Conservation (phyloP, 2,113 vertebrate species). For the Prunella himalayana region DNA sequence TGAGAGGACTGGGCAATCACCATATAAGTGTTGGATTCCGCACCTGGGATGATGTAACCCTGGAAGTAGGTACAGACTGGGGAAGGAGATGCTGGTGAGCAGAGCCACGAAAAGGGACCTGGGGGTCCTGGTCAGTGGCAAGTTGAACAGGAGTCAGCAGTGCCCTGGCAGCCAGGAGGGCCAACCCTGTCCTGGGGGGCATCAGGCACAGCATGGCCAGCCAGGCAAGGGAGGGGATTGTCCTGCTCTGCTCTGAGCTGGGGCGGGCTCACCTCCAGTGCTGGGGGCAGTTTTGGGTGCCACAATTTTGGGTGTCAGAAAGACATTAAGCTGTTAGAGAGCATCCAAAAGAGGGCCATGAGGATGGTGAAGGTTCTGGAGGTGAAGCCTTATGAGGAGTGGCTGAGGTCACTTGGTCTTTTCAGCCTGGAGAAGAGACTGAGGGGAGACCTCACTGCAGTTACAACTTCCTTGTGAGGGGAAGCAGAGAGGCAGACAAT, state of each 20-base stretch:
- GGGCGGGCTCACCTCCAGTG: fast-evolving
- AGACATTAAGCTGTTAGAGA: fast-evolving
- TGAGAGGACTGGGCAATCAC: neutral
- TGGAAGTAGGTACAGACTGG: fast-evolving
- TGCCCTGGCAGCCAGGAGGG: neutral
- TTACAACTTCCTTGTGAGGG: fast-evolving
- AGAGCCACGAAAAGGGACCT: fast-evolving
- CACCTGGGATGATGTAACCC: neutral
- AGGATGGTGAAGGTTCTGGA: neutral
- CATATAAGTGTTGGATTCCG: neutral
- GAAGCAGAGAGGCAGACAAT: neutral
- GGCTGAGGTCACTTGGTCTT: neutral
- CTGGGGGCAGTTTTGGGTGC: fast-evolving
- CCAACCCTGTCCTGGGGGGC: fast-evolving
- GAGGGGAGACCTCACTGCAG: neutral
- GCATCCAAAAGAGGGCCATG: fast-evolving
- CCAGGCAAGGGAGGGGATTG: neutral
- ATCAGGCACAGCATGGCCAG: neutral
- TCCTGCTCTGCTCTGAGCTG: neutral
- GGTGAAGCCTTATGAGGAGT: fast-evolving
- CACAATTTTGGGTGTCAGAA: neutral
- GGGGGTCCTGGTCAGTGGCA: fast-evolving
- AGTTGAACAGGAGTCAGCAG: fast-evolving
- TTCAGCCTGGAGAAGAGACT: neutral
- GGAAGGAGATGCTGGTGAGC: fast-evolving